These are phyloP conservation scores for Anguilla japonica DNA, from an alignment of 2,113 vertebrate species.

Conservation along the genomic window DNA sequence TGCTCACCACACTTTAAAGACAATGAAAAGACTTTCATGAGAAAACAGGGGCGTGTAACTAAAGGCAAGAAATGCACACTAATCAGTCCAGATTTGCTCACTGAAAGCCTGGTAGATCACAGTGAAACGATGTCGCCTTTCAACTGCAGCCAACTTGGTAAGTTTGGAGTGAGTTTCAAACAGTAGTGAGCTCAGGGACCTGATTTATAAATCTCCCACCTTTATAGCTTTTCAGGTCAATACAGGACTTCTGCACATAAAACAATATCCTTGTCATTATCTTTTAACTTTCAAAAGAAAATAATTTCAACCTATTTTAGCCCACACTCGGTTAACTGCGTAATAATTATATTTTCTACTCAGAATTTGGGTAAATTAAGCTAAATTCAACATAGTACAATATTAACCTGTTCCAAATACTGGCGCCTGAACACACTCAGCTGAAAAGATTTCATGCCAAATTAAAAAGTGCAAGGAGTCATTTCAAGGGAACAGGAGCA, in stretches of 20 bases:
- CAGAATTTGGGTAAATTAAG: conserved; percentile 12
- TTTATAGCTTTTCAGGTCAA: conserved; percentile 44
- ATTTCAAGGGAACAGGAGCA: neutral
- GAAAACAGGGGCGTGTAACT: conserved; percentile 22
- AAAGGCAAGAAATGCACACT: conserved; percentile 32
- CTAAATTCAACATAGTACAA: neutral
- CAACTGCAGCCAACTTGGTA: conserved; percentile 49
- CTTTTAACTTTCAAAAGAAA: conserved; percentile 32
- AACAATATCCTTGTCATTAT: conserved; percentile 49
- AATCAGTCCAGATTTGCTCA: conserved; percentile 39
- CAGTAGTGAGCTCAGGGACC: conserved; percentile 41
- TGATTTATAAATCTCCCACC: conserved; percentile 46
- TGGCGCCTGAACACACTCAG: too few relatives aligned
- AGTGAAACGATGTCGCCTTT: conserved; percentile 53
- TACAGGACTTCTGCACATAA: conserved; percentile 33
- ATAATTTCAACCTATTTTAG: conserved; percentile 40
- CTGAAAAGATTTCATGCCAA: too few relatives aligned
- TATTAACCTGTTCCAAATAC: neutral
- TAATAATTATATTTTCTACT: neutral
- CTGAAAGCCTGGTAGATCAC: conserved; percentile 39
- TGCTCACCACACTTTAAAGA: conserved; percentile 3
- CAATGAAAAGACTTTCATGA: conserved; percentile 15
- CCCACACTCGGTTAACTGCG: neutral
- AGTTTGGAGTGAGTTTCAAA: conserved; percentile 48
- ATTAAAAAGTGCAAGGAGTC: neutral